These are phyloP conservation scores for Plestiodon gilberti DNA, from an alignment of 2,113 vertebrate species.

Conservation along the genomic window DNA sequence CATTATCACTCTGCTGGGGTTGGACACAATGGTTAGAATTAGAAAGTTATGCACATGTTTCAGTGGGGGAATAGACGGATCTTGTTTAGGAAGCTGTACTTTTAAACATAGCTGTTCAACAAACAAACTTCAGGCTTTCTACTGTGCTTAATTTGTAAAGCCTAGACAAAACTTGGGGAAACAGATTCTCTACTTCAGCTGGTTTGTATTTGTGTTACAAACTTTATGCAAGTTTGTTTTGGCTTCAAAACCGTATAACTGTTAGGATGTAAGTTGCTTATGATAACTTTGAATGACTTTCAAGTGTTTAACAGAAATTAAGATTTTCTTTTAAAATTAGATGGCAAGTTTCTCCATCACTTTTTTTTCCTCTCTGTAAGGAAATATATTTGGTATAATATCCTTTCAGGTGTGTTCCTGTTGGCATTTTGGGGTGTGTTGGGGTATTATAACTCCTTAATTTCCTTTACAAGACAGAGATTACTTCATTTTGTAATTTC, in stretches of 20 bases:
- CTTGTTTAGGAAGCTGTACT: conserved; percentile 25
- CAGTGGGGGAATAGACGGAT: conserved; percentile 11
- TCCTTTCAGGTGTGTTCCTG: conserved; percentile 45
- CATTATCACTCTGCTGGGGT: conserved; percentile 35
- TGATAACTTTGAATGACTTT: not conserved
- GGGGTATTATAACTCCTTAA: conserved; percentile 29
- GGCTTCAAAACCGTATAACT: not conserved
- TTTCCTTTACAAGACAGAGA: conserved; percentile 22
- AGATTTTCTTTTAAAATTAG: not conserved
- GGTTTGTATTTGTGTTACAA: not conserved
- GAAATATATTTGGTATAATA: not conserved
- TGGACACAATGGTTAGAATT: conserved; percentile 36
- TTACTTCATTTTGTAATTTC: conserved; percentile 19
- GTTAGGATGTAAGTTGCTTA: not conserved
- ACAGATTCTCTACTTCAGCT: conserved; percentile 2
- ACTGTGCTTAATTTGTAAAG: conserved; percentile 39
- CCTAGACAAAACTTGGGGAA: conserved; percentile 18
- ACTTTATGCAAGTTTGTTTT: conserved; percentile 28
- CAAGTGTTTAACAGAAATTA: not conserved
- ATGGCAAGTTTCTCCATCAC: conserved; percentile 48
- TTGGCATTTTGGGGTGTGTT: conserved; percentile 28
- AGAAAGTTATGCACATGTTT: conserved; percentile 40
- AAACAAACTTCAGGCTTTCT: conserved; percentile 34
- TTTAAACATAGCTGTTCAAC: not conserved
- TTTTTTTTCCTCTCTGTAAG: conserved; percentile 36